Percentiles rank a stretch among this genome's conserved stretches.
Evolutionary conservation across 2,797 vertebrate genomes (phyloP).

Genomic region (Myripristis jacobus): DNA sequence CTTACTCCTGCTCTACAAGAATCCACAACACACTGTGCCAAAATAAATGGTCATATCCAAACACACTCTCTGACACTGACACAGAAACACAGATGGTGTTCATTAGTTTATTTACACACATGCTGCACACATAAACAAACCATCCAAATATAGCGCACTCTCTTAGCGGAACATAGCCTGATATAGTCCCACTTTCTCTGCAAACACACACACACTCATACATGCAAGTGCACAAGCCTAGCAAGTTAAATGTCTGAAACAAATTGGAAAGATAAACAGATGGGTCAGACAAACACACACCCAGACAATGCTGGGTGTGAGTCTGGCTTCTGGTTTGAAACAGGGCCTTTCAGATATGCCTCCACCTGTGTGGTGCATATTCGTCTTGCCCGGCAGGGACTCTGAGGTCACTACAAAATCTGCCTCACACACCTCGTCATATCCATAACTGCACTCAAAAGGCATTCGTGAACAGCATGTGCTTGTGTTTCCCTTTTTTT

Average conservation of each 20-base stretch:
- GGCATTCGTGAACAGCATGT: too few species aligned
- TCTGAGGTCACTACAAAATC: not conserved
- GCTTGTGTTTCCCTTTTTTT: too few species aligned
- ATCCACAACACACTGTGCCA: not conserved
- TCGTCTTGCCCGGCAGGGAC: not conserved
- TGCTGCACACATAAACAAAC: constrained; percentile 10
- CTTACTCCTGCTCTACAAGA: constrained; percentile 5
- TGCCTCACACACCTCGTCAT: not conserved
- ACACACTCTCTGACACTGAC: constrained; percentile 4
- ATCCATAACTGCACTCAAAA: not conserved
- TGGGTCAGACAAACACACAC: constrained; percentile 2
- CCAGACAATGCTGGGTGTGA: constrained; percentile 1
- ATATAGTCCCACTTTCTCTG: constrained; percentile 1
- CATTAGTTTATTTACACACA: constrained; percentile 13
- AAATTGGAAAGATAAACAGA: constrained; percentile 23
- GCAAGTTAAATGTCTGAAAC: constrained; percentile 1
- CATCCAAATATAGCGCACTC: not conserved
- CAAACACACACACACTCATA: constrained; percentile 1
- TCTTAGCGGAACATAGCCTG: constrained; percentile 6
- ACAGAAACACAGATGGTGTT: constrained; percentile 4
- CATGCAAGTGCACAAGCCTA: constrained; percentile 17
- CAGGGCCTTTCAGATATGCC: constrained; percentile 5
- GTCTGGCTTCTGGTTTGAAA: not conserved
- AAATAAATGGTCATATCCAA: constrained; percentile 7
- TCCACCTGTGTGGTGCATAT: constrained; percentile 6